Conservation (phyloP, 2,888 invertebrate genomes). For the Brassicogethes aeneus region DNA sequence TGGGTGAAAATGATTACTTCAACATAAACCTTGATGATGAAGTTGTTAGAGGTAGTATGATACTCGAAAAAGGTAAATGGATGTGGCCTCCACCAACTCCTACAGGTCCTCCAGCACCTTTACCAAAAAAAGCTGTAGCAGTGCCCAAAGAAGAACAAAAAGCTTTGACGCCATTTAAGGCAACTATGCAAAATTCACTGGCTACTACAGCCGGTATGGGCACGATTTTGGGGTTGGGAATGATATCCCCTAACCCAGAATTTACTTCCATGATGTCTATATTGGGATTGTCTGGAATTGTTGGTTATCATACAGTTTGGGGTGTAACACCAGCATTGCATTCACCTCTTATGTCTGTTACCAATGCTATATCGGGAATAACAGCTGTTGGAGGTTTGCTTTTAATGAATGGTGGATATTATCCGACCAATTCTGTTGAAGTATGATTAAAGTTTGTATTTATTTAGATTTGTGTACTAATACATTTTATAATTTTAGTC, state of each 20-base stretch:
- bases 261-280: conserved; percentile 85
- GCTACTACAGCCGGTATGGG: conserved; percentile 66
- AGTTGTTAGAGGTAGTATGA: conserved; percentile 75
- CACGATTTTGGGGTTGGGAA: conserved; percentile 57
- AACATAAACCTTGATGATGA: conserved; percentile 76
- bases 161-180: conserved; percentile 53
- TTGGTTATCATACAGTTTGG: conserved; percentile 86
- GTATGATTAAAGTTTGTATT: conserved; percentile 36
- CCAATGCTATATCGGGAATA: conserved; percentile 85
- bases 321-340: conserved; percentile 85
- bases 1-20: conserved; percentile 74
- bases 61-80: conserved; percentile 63
- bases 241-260: conserved; percentile 71
- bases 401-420: conserved; percentile 75
- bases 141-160: conserved; percentile 22
- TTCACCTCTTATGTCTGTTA: conserved; percentile 87
- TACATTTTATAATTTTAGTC: conserved; percentile 41
- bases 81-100: conserved; percentile 75
- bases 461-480: background rate
- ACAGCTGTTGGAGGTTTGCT: conserved; percentile 86
- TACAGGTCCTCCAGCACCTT: conserved; percentile 42
- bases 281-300: conserved; percentile 71
- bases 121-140: conserved; percentile 29
- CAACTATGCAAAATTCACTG: conserved; percentile 58
- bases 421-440: conserved; percentile 67